Percentiles rank a stretch among this genome's conserved stretches.
phyloP scores from a whole-genome alignment of 2,797 vertebrate species.

The Anableps anableps region DNA sequence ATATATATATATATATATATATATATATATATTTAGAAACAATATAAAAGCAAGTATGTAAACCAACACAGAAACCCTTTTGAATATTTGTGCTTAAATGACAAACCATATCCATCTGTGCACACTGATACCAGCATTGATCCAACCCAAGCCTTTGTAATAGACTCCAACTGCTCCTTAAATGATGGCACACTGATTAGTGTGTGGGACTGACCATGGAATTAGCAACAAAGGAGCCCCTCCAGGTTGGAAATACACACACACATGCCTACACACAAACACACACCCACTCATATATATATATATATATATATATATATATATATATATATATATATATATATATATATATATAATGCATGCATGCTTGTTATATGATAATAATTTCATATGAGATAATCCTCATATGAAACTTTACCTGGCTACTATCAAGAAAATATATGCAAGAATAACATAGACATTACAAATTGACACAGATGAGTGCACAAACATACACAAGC shows the following conservation, averaged over 20 bases:
- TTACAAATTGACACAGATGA: slow-evolving; percentile 44
- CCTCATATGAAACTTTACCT: neutral
- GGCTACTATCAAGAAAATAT: slow-evolving; percentile 26
- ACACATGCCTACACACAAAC: slow-evolving; percentile 13
- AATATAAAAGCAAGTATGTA: slow-evolving; percentile 4
- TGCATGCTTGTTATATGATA: no score
- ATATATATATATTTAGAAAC: no score
- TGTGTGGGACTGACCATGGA: slow-evolving; percentile 69
- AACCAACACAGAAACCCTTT: slow-evolving; percentile 7
- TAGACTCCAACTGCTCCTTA: slow-evolving; percentile 95
- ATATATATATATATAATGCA: no score
- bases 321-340: neutral
- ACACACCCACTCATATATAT: slow-evolving; percentile 22
- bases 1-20: no score
- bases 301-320: neutral
- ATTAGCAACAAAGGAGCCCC: slow-evolving; percentile 24
- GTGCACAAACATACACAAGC: slow-evolving; percentile 13
- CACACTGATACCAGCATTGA: slow-evolving; percentile 89
- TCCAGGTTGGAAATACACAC: slow-evolving; percentile 44
- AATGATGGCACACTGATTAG: slow-evolving; percentile 79
- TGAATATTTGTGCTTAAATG: slow-evolving; percentile 46
- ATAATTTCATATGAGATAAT: no score
- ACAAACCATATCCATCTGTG: slow-evolving; percentile 79
- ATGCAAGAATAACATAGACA: slow-evolving; percentile 48
- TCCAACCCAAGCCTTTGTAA: slow-evolving; percentile 86